These are phyloP conservation scores for Orthonychiurus folsomi DNA, from an alignment of 2,888 invertebrate genomes.

Conservation along the genomic window DNA sequence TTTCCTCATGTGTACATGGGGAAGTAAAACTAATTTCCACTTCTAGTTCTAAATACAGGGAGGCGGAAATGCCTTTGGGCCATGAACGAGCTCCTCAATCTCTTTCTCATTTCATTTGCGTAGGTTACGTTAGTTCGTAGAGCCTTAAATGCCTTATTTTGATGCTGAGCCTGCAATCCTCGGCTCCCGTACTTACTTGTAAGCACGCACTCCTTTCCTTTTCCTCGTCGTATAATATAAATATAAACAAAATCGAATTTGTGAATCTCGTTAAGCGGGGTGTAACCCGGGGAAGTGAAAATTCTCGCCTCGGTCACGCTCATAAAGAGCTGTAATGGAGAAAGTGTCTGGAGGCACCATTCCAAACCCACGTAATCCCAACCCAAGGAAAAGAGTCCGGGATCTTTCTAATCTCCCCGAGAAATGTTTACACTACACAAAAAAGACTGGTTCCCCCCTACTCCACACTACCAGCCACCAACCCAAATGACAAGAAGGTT, in stretches of 20 bases:
- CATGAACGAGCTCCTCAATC: neutral
- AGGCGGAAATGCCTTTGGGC: neutral
- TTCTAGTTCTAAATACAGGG: neutral
- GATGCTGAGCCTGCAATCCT: too few species aligned
- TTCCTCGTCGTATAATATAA: too few species aligned
- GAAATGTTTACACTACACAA: neutral
- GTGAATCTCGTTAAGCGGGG: neutral
- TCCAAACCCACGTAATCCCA: too few species aligned
- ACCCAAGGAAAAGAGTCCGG: neutral
- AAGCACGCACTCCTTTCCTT: too few species aligned
- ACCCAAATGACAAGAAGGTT: neutral
- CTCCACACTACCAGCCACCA: too few species aligned
- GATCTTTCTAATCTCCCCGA: neutral
- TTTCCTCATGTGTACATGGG: neutral
- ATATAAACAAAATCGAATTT: conserved; percentile 1
- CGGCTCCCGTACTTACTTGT: too few species aligned
- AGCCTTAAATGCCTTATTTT: too few species aligned
- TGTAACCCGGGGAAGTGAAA: neutral
- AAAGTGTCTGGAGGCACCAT: conserved; percentile 1
- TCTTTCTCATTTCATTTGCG: neutral
- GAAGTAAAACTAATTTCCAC: neutral
- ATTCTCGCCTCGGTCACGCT: conserved; percentile 1
- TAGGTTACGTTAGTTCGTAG: neutral
- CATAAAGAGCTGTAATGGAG: neutral
- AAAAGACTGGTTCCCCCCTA: too few species aligned